phyloP scores from a whole-genome alignment of 2,888 invertebrate genomes.

The Yponomeuta cagnagella region DNA sequence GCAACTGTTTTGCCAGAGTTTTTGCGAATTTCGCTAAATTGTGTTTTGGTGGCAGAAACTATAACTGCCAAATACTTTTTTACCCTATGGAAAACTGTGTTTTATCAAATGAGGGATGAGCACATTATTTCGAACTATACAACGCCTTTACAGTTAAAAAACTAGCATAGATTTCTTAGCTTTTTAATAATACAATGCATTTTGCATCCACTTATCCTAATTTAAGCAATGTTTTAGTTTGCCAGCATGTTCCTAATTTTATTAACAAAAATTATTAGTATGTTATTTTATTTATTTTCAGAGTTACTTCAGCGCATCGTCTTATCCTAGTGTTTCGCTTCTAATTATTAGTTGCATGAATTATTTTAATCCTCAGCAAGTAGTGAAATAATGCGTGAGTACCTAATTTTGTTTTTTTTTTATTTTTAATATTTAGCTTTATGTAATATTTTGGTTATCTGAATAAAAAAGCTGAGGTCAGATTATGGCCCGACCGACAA shows the following conservation, averaged over 20 bases:
- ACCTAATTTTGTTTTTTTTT: slow-evolving; percentile 25
- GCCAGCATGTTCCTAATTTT: not conserved
- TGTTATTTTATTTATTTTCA: slow-evolving; percentile 50
- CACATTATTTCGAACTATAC: too few relatives aligned
- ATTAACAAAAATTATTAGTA: slow-evolving; percentile 4
- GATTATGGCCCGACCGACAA: too few relatives aligned
- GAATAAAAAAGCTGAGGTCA: too few relatives aligned
- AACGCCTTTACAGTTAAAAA: not conserved
- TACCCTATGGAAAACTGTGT: too few relatives aligned
- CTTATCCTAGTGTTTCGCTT: slow-evolving; percentile 59
- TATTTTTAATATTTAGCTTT: not conserved
- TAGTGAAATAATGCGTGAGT: slow-evolving; percentile 45
- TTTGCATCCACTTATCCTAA: not conserved
- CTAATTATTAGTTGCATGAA: slow-evolving; percentile 61
- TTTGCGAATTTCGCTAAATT: too few relatives aligned
- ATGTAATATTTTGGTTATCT: not conserved
- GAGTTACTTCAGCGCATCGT: slow-evolving; percentile 36
- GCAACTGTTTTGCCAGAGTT: too few relatives aligned
- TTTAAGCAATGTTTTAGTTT: not conserved
- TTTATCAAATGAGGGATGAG: too few relatives aligned
- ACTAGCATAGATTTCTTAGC: not conserved
- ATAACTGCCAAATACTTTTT: too few relatives aligned
- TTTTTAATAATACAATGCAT: too few relatives aligned
- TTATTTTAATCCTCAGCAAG: not conserved
- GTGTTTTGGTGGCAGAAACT: too few relatives aligned